phyloP scores from a whole-genome alignment of 2,888 invertebrate species.

The Ceraclea dissimilis region DNA sequence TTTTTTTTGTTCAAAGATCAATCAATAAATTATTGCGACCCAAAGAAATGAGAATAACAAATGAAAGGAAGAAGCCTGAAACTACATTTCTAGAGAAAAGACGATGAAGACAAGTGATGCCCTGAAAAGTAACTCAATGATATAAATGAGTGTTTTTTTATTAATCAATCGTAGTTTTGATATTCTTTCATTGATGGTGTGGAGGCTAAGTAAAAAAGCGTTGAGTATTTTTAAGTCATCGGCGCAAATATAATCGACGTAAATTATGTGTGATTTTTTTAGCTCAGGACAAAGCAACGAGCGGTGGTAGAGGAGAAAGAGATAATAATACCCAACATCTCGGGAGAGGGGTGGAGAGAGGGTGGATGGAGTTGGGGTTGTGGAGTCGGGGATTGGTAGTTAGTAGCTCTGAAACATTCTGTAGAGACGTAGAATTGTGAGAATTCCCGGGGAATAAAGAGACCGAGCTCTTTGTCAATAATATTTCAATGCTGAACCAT shows the following conservation, averaged over 20 bases:
- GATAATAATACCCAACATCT: neutral
- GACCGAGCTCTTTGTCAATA: conserved; percentile 16
- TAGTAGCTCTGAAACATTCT: neutral
- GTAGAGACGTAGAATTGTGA: neutral
- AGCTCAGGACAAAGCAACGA: neutral
- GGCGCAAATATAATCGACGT: neutral
- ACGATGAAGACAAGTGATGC: too few species aligned
- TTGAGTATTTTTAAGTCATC: too few species aligned
- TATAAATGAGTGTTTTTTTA: too few species aligned
- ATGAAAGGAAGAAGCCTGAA: too few species aligned
- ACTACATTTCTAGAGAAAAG: too few species aligned
- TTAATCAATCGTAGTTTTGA: too few species aligned
- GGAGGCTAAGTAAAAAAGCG: too few species aligned
- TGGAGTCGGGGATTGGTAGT: neutral
- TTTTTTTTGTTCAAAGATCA: too few species aligned
- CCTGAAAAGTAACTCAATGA: too few species aligned
- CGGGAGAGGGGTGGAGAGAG: neutral
- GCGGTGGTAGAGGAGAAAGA: conserved; percentile 1
- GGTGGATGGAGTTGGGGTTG: neutral
- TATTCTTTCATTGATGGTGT: too few species aligned
- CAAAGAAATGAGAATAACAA: too few species aligned
- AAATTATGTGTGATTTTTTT: neutral
- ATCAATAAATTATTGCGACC: too few species aligned
- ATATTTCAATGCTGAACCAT: neutral
- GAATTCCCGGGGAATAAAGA: conserved; percentile 15